Percentiles rank a stretch among this genome's conserved stretches.
Evolutionary conservation across 2,113 vertebrate genomes (phyloP).

Genomic region (Cairina moschata): DNA sequence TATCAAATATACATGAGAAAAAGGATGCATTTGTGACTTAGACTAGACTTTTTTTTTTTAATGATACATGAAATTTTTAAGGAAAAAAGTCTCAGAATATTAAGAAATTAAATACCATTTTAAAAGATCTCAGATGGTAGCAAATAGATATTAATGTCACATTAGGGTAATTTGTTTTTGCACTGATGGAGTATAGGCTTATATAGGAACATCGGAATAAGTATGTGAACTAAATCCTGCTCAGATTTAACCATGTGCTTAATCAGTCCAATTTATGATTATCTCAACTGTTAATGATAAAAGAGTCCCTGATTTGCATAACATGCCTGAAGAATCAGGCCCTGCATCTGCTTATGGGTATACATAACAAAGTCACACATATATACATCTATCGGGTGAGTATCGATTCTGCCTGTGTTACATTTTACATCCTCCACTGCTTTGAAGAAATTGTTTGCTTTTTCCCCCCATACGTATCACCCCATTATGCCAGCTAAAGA

Average conservation of each 20-base stretch:
- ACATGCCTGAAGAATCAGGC: constrained; percentile 43
- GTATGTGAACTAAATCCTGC: neutral
- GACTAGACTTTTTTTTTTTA: constrained; percentile 80
- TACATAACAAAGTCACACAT: neutral
- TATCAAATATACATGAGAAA: constrained; percentile 93
- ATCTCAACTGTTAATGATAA: constrained; percentile 32
- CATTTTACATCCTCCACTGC: constrained; percentile 4
- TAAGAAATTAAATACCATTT: constrained; percentile 77
- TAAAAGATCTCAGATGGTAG: constrained; percentile 69
- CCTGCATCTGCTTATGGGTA: neutral
- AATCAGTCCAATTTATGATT: constrained; percentile 57
- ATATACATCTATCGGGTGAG: neutral
- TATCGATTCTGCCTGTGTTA: neutral
- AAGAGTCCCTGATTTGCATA: constrained; percentile 45
- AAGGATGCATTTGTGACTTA: constrained; percentile 86
- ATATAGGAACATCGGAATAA: constrained; percentile 35
- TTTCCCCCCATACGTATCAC: neutral
- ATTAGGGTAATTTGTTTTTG: constrained; percentile 74
- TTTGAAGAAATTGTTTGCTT: constrained; percentile 45
- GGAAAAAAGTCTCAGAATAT: constrained; percentile 70
- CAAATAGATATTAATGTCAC: constrained; percentile 73
- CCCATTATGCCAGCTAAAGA: neutral
- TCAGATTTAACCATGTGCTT: constrained; percentile 47
- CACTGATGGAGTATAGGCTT: constrained; percentile 55
- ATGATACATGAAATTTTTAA: constrained; percentile 82